Percentiles rank a stretch among this genome's conserved stretches.
Conservation (phyloP, 1,140 invertebrate species). For the Penaeus japonicus region DNA sequence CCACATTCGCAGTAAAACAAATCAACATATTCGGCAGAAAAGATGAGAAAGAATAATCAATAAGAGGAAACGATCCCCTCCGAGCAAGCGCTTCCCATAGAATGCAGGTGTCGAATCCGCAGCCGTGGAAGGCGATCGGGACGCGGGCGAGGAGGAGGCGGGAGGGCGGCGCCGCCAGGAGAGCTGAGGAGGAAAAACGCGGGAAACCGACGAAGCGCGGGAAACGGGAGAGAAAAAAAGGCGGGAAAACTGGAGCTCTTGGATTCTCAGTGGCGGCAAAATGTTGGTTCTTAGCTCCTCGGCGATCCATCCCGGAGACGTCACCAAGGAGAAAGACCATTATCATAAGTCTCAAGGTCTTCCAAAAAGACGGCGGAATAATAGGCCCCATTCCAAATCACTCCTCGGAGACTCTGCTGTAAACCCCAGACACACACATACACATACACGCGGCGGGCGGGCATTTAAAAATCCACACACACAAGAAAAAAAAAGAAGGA, state of each 20-base stretch:
- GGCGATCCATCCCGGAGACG: background rate
- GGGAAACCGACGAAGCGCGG: too few relatives aligned
- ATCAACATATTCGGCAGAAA: too few relatives aligned
- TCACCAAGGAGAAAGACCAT: background rate
- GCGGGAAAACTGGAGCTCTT: slow-evolving; percentile 17
- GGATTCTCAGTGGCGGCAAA: slow-evolving; percentile 36
- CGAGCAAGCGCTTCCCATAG: too few relatives aligned
- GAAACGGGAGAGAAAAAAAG: too few relatives aligned
- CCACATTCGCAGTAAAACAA: too few relatives aligned
- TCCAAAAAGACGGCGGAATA: background rate
- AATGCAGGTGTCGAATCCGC: too few relatives aligned
- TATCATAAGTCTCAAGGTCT: background rate
- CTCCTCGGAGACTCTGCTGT: background rate
- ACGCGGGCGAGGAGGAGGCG: background rate
- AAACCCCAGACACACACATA: background rate
- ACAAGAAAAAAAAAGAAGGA: background rate
- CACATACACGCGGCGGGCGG: background rate
- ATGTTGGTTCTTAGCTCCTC: slow-evolving; percentile 21
- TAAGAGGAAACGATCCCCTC: too few relatives aligned
- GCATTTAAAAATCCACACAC: background rate
- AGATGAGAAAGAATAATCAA: too few relatives aligned
- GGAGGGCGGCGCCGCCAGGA: background rate
- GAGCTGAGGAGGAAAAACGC: too few relatives aligned
- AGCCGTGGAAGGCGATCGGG: background rate
- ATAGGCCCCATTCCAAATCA: background rate